Evolutionary conservation across 2,888 invertebrate species (phyloP).

Genomic region (Itoplectis maculator): DNA sequence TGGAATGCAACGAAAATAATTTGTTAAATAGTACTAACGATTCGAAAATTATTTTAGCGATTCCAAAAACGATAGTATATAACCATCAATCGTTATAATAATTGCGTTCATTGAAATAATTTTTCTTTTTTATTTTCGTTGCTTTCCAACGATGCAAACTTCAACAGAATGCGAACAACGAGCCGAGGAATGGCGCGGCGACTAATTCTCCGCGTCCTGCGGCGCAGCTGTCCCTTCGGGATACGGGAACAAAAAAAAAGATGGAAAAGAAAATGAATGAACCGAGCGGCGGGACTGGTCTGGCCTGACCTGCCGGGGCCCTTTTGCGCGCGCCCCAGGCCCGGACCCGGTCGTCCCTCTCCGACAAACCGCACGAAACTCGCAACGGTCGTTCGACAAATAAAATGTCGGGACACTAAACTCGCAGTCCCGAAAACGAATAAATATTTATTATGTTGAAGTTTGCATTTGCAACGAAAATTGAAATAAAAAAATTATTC

Average conservation of each 20-base stretch:
- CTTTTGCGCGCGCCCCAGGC: slow-evolving; percentile 38
- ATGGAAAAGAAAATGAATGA: slow-evolving; percentile 59
- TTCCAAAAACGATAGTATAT: too few relatives aligned
- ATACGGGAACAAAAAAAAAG: slow-evolving; percentile 46
- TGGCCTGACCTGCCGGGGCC: slow-evolving; percentile 51
- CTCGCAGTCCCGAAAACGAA: not conserved
- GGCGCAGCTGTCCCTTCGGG: slow-evolving; percentile 68
- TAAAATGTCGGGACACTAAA: not conserved
- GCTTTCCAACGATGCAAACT: too few relatives aligned
- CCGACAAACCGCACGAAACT: not conserved
- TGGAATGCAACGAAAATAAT: too few relatives aligned
- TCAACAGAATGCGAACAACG: not conserved
- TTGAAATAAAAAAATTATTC: too few relatives aligned
- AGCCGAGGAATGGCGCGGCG: slow-evolving; percentile 48
- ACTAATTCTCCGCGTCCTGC: slow-evolving; percentile 64
- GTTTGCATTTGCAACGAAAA: too few relatives aligned
- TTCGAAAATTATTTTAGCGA: too few relatives aligned
- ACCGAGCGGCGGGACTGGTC: slow-evolving; percentile 47
- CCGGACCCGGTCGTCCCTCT: not conserved
- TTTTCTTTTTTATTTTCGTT: too few relatives aligned
- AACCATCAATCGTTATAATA: too few relatives aligned
- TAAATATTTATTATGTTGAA: too few relatives aligned
- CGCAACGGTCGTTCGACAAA: not conserved
- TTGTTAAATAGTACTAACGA: too few relatives aligned
- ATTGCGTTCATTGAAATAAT: too few relatives aligned